Evolutionary conservation across 2,888 invertebrate genomes (phyloP).

Genomic region (Nomada flava): DNA sequence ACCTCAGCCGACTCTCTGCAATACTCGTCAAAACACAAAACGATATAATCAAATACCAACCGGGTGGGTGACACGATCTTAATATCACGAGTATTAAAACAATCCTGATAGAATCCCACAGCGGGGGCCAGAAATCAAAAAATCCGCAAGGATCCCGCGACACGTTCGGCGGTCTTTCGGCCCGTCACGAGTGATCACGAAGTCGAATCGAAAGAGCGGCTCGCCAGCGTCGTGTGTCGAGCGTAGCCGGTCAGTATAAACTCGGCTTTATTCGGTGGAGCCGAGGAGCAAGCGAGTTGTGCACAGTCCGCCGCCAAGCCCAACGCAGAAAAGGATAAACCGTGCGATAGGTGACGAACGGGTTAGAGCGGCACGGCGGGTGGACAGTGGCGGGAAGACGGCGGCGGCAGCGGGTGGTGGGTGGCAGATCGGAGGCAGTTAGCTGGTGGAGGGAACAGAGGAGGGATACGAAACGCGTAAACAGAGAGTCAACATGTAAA

Average conservation of each 20-base stretch:
- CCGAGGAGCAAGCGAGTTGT: slow-evolving; percentile 27
- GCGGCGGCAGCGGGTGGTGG: slow-evolving; percentile 55
- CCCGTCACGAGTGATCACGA: slow-evolving; percentile 27
- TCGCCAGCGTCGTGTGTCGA: slow-evolving; percentile 21
- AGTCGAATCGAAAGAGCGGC: slow-evolving; percentile 28
- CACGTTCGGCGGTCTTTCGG: slow-evolving; percentile 15
- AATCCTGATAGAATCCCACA: too few species aligned
- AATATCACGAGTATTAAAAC: too few species aligned
- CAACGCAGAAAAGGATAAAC: slow-evolving; percentile 43
- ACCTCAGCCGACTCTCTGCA: too few species aligned
- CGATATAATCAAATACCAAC: too few species aligned
- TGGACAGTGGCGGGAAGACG: slow-evolving; percentile 52
- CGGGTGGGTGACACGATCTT: too few species aligned
- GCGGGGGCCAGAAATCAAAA: background rate
- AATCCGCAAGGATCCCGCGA: slow-evolving; percentile 1
- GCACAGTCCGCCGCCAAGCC: background rate
- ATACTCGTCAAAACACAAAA: too few species aligned
- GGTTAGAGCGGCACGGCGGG: slow-evolving; percentile 43
- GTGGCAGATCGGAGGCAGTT: slow-evolving; percentile 51
- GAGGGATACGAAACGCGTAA: slow-evolving; percentile 82
- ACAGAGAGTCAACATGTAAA: slow-evolving; percentile 85
- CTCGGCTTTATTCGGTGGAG: slow-evolving; percentile 69
- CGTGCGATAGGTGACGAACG: slow-evolving; percentile 32
- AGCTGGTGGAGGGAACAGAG: slow-evolving; percentile 40
- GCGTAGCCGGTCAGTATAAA: slow-evolving; percentile 56